Evolutionary conservation across 2,797 vertebrate species (phyloP).

Genomic region (Chloroceryle amazona): DNA sequence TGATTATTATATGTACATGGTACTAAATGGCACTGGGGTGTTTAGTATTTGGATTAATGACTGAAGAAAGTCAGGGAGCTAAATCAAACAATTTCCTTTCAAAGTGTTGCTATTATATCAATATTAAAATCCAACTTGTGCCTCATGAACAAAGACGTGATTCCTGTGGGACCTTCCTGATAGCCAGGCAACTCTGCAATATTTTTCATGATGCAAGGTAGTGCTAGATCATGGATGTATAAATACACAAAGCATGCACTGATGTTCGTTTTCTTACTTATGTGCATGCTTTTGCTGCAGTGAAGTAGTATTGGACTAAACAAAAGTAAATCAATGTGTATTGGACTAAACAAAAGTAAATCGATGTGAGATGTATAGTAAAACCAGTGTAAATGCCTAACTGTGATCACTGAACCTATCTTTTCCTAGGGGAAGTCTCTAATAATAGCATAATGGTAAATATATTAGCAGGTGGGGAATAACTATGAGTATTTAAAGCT

Average conservation of each 20-base stretch:
- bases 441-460: not conserved
- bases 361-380: not conserved
- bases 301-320: not conserved
- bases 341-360: no score
- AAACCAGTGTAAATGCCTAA: not conserved
- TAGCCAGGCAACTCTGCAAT: not conserved
- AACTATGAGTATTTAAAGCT: not conserved
- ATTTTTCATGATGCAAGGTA: not conserved
- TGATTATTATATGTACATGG: not conserved
- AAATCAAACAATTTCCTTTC: not conserved
- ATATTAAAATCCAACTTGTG: not conserved
- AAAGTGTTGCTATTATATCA: not conserved
- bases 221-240: not conserved
- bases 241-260: not conserved
- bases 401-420: not conserved
- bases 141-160: accelerated
- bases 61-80: not conserved
- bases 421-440: not conserved
- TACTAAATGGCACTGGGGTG: not conserved
- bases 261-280: not conserved
- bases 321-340: no score
- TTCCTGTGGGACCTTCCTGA: not conserved
- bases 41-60: not conserved
- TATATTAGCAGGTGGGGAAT: not conserved
- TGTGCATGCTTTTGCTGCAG: not conserved